Evolutionary conservation across 1,140 invertebrate genomes (phyloP).

Genomic region (Drosophila tristis): DNA sequence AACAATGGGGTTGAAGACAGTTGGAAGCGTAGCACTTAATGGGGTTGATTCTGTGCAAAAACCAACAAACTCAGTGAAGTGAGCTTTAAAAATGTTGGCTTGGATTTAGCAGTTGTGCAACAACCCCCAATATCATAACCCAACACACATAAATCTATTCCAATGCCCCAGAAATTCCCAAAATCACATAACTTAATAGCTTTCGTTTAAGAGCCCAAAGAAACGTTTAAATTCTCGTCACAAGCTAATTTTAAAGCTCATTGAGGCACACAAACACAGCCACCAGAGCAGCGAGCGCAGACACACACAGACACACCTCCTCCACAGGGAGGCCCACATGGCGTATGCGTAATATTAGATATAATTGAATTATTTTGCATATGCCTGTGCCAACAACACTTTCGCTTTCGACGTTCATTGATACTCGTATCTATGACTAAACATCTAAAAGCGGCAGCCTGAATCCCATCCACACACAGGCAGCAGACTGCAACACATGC

Average conservation of each 20-base stretch:
- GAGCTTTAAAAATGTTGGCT: neutral
- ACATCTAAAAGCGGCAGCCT: constrained; percentile 74
- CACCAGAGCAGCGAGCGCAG: constrained; percentile 47
- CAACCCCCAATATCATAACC: neutral
- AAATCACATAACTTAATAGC: constrained; percentile 8
- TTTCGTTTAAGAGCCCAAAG: constrained; percentile 4
- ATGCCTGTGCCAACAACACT: constrained; percentile 59
- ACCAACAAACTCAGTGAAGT: neutral
- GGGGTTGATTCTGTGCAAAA: neutral
- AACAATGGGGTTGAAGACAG: constrained; percentile 34
- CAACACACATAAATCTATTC: neutral
- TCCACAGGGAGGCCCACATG: constrained; percentile 14
- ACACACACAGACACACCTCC: constrained; percentile 21
- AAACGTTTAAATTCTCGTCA: constrained; percentile 28
- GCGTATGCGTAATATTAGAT: constrained; percentile 65
- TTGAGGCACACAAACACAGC: constrained; percentile 38
- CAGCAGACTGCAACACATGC: neutral
- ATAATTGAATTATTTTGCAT: constrained; percentile 64
- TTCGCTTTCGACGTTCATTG: constrained; percentile 78
- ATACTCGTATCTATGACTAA: constrained; percentile 71
- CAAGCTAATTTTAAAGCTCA: constrained; percentile 47
- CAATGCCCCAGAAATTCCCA: neutral
- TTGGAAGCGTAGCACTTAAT: neutral
- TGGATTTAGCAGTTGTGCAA: too few relatives aligned
- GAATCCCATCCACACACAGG: constrained; percentile 38